A percentile compares a stretch with the other conserved stretches of the same genome.
phyloP scores from a whole-genome alignment of 2,797 vertebrate genomes.

The Eulemur albifrons region DNA sequence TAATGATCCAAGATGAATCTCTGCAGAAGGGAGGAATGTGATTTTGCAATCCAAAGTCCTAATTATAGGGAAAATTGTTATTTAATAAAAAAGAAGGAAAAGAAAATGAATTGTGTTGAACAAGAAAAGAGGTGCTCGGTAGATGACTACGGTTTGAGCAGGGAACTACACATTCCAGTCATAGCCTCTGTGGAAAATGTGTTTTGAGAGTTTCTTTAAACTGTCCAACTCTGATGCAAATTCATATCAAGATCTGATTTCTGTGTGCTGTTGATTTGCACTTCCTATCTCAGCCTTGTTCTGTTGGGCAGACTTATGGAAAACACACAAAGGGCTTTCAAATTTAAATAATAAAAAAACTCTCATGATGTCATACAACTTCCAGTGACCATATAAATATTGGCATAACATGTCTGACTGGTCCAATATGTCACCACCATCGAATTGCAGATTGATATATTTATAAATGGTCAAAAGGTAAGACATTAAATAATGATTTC shows the following conservation, averaged over 20 bases:
- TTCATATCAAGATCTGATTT: constrained; percentile 45
- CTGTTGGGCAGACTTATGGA: neutral
- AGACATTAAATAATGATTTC: neutral
- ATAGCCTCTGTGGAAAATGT: constrained; percentile 33
- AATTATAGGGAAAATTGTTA: constrained; percentile 37
- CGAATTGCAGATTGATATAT: neutral
- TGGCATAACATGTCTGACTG: neutral
- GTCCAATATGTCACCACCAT: neutral
- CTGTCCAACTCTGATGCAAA: neutral
- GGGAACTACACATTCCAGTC: neutral
- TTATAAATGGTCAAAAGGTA: neutral
- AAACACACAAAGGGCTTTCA: constrained; percentile 34
- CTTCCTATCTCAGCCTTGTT: neutral
- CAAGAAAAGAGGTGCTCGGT: neutral
- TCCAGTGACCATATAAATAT: neutral
- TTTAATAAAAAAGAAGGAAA: constrained; percentile 40
- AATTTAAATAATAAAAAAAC: constrained; percentile 33
- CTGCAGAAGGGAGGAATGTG: constrained; percentile 38
- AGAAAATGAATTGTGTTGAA: neutral
- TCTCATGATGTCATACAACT: neutral
- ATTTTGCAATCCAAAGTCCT: constrained; percentile 65
- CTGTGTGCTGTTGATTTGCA: neutral
- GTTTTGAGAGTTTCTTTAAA: constrained; percentile 43
- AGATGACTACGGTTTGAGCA: neutral
- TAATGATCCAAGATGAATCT: constrained; percentile 47